Percentiles rank a stretch among this genome's conserved stretches.
These are phyloP conservation scores for Opisthocomus hoazin DNA, from an alignment of 2,113 vertebrate genomes.

Conservation along the genomic window DNA sequence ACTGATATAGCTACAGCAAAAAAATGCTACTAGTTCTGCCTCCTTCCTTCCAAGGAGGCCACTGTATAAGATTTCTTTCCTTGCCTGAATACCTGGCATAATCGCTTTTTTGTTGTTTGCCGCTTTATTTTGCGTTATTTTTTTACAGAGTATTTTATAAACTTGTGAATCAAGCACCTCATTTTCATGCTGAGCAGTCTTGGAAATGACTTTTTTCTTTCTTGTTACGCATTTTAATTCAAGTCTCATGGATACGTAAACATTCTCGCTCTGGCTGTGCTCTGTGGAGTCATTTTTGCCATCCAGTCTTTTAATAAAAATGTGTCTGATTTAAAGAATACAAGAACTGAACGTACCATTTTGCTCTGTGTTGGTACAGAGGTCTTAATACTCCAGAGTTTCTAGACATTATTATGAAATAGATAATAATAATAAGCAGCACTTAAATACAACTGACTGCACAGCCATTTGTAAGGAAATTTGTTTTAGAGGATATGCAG, in stretches of 20 bases:
- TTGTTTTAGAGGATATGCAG: background rate
- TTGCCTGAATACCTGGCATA: background rate
- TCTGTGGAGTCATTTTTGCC: background rate
- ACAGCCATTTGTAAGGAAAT: background rate
- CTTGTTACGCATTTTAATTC: background rate
- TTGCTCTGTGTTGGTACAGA: background rate
- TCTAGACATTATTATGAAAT: background rate
- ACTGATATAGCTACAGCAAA: background rate
- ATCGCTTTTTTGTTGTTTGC: background rate
- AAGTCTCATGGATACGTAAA: background rate
- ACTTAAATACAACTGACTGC: background rate
- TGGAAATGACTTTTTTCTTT: background rate
- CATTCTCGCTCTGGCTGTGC: background rate
- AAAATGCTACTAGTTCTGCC: background rate
- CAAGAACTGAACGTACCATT: background rate
- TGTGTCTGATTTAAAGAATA: background rate
- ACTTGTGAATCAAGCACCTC: background rate
- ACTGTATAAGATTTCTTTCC: background rate
- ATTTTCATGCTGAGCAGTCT: background rate
- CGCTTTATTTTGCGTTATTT: background rate
- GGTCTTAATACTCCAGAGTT: background rate
- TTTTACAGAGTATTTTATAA: background rate
- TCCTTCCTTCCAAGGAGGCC: background rate
- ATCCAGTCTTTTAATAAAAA: background rate
- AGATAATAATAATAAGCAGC: background rate